These are phyloP conservation scores for Corythoichthys intestinalis DNA, from an alignment of 2,113 vertebrate species.

Conservation along the genomic window DNA sequence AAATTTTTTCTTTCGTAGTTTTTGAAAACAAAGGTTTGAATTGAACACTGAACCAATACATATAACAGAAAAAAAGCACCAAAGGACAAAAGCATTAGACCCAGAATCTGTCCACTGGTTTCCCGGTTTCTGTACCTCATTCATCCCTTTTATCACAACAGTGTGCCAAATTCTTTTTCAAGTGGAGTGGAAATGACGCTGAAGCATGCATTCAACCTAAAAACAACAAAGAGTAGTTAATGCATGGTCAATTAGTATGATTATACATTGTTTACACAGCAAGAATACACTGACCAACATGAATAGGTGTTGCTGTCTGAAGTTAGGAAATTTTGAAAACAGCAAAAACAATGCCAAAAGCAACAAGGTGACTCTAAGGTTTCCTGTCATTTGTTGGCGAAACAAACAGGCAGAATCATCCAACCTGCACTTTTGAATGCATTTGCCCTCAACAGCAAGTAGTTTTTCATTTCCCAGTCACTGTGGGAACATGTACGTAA, in stretches of 20 bases:
- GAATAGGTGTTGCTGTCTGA: constrained; percentile 14
- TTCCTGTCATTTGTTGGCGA: constrained; percentile 22
- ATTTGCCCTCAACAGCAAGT: background rate
- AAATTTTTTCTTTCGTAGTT: too few relatives aligned
- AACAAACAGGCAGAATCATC: constrained; percentile 9
- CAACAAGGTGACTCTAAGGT: constrained; percentile 8
- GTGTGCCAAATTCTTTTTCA: constrained; percentile 60
- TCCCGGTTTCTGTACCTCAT: constrained; percentile 62
- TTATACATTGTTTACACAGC: background rate
- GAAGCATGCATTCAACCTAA: constrained; percentile 46
- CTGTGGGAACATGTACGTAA: constrained; percentile 1
- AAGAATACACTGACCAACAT: background rate
- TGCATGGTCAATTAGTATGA: background rate
- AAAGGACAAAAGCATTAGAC: background rate
- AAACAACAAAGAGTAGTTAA: constrained; percentile 14
- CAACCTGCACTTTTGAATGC: constrained; percentile 10
- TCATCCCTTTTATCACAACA: constrained; percentile 65
- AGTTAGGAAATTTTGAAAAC: constrained; percentile 26
- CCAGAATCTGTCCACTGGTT: background rate
- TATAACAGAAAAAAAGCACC: background rate
- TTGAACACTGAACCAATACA: background rate
- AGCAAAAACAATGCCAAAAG: constrained; percentile 25
- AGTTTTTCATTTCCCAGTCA: background rate
- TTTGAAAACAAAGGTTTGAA: background rate
- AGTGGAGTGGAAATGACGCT: constrained; percentile 34